Evolutionary conservation across 2,888 invertebrate genomes (phyloP).

Genomic region (Drosophila melanosoma): DNA sequence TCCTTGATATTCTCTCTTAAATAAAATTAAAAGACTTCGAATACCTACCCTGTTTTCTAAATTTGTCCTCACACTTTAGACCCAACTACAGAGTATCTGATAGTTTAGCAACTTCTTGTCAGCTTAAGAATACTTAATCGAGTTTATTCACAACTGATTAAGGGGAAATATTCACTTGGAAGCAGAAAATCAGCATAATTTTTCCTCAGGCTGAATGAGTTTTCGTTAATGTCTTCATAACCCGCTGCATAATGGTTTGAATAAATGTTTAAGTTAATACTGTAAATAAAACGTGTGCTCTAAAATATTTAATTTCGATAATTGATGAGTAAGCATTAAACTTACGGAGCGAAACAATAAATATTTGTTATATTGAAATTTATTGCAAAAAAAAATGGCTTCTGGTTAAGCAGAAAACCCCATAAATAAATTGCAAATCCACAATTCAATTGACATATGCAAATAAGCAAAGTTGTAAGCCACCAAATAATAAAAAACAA

Average conservation of each 20-base stretch:
- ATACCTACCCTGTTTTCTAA: not conserved
- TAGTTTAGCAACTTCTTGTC: not conserved
- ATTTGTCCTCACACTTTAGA: not conserved
- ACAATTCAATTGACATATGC: conserved; percentile 26
- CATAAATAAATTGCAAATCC: conserved; percentile 7
- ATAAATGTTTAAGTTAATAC: conserved; percentile 49
- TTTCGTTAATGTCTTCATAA: conserved; percentile 57
- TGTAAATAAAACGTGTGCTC: conserved; percentile 7
- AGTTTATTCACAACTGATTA: conserved; percentile 31
- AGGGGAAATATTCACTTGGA: conserved; percentile 1
- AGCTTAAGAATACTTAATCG: not conserved
- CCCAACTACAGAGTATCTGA: not conserved
- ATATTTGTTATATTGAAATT: conserved; percentile 9
- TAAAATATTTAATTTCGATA: conserved; percentile 47
- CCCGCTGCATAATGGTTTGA: conserved; percentile 44
- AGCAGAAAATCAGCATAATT: conserved; percentile 10
- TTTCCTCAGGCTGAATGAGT: not conserved
- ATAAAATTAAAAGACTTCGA: not conserved
- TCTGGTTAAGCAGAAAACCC: not conserved
- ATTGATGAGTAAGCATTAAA: conserved; percentile 40
- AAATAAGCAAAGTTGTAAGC: conserved; percentile 3
- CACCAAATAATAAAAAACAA: not conserved
- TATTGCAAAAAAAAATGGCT: not conserved
- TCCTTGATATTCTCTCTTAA: not conserved
- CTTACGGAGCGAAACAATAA: conserved; percentile 7